Base-by-base conservation (phyloP, 2,797 vertebrate genomes). In the Loriculus beryllinus region DNA sequence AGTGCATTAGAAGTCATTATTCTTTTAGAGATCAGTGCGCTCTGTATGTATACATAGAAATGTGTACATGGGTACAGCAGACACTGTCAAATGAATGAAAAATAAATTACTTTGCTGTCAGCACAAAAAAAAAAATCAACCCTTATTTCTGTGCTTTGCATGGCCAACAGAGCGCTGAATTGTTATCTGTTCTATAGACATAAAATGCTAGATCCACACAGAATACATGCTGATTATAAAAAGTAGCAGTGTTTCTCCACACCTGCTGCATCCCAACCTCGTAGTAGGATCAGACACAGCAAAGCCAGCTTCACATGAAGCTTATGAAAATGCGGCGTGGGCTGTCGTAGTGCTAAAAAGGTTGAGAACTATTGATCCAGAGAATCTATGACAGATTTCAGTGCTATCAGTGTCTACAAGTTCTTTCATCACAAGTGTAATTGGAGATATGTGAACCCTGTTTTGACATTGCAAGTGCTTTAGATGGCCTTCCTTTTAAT, bases 1-100 rank as follows among this genome's bases (percentile, higher is more conserved):
- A 82, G 11, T 68, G 51, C 31, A 68, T 92, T 86, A 82, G 48
- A 94, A 92, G 86, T 89, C 89, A 68, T 89, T 75, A 77, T 85
- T 94, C 43, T 89, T 45, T 91, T 86, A 82, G 79, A 90, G 18
- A 87, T 51, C 54, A 67, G 20, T 63, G 47, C 63, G 31, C 45
- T 85, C 25, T 83, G 33, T 78, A 63, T 39, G 56, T 64, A 72
- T 47, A 63, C 39, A 77, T 20, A 83, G 87, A 87, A 77, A 74
- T n/a, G 26, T 11, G 52, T 81, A 42, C 39, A 48, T 49, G 40
- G 25, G 13, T 94, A 48, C 10, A 60, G 60, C 40, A 74, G 90
- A 63, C 48, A 19, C 28, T 52, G 47, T 21, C 56, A 68, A 93
- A 92, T 74, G 28, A 87, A 91, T 78, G 31, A 67, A 82, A 89